Conservation (phyloP, 2,888 invertebrate genomes). For the Scaptomyza polygonia region DNA sequence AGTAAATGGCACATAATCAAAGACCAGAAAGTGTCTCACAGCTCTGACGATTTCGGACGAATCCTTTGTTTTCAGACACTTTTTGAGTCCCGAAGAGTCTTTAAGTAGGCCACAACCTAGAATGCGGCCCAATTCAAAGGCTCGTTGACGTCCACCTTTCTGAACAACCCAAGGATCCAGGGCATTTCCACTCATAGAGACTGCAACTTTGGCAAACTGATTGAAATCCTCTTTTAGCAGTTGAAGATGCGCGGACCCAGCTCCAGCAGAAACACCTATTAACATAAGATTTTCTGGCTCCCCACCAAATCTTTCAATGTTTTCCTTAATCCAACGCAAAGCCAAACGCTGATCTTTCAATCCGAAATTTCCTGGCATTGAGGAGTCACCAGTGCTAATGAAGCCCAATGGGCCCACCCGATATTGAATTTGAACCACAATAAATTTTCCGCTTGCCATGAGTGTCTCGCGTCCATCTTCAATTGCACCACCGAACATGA, state of each 20-base stretch:
- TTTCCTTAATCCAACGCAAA: too few relatives aligned
- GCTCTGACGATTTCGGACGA: slow-evolving; percentile 31
- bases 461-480: too few relatives aligned
- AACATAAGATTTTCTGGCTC: slow-evolving; percentile 87
- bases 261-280: slow-evolving; percentile 90
- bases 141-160: slow-evolving; percentile 85
- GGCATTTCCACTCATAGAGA: slow-evolving; percentile 89
- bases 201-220: slow-evolving; percentile 51
- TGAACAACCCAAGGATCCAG: slow-evolving; percentile 87
- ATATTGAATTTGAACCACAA: too few relatives aligned
- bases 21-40: slow-evolving; percentile 81
- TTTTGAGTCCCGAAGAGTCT: slow-evolving; percentile 86
- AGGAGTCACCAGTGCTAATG: too few relatives aligned
- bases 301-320: slow-evolving; percentile 82
- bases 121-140: slow-evolving; percentile 86
- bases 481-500: too few relatives aligned
- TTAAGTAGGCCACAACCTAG: slow-evolving; percentile 87
- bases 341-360: too few relatives aligned
- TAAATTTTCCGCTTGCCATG: too few relatives aligned
- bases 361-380: too few relatives aligned
- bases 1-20: slow-evolving; percentile 89
- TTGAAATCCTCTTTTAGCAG: slow-evolving; percentile 86
- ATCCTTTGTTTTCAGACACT: slow-evolving; percentile 24
- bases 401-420: too few relatives aligned
- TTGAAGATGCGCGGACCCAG: slow-evolving; percentile 90